Evolutionary conservation across 2,797 vertebrate species (phyloP).

Genomic region (Acanthiza pusilla): DNA sequence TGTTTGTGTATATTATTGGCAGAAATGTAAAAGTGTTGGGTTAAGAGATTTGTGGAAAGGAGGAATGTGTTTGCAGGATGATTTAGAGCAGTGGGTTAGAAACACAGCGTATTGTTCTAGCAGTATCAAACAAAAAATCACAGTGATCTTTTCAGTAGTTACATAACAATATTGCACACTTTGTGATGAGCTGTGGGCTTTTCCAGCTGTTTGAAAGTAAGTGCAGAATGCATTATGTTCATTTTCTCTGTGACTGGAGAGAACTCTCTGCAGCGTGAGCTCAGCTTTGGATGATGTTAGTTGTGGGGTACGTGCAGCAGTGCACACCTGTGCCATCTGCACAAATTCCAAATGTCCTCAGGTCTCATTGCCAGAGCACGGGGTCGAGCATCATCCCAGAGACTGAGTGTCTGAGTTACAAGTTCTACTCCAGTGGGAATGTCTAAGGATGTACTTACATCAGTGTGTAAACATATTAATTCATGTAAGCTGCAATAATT

Average conservation of each 20-base stretch:
- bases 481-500: background rate
- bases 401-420: background rate
- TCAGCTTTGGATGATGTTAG: background rate
- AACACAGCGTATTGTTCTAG: rapidly evolving
- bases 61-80: background rate
- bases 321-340: background rate
- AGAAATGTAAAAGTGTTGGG: background rate
- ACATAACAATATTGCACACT: rapidly evolving
- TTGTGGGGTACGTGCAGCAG: background rate
- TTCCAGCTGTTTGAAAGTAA: background rate
- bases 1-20: background rate
- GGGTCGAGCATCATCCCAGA: background rate
- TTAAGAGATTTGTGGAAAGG: background rate
- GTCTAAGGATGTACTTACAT: background rate
- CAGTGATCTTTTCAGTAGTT: background rate
- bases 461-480: background rate
- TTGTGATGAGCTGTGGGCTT: background rate
- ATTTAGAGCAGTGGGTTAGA: background rate
- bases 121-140: background rate
- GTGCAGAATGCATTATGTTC: background rate
- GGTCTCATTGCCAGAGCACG: background rate
- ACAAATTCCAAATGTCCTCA: background rate
- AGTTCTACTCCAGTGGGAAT: background rate
- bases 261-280: background rate
- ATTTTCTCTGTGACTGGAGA: background rate